phyloP scores from a whole-genome alignment of 2,113 vertebrate genomes.

The Peromyscus maniculatus region DNA sequence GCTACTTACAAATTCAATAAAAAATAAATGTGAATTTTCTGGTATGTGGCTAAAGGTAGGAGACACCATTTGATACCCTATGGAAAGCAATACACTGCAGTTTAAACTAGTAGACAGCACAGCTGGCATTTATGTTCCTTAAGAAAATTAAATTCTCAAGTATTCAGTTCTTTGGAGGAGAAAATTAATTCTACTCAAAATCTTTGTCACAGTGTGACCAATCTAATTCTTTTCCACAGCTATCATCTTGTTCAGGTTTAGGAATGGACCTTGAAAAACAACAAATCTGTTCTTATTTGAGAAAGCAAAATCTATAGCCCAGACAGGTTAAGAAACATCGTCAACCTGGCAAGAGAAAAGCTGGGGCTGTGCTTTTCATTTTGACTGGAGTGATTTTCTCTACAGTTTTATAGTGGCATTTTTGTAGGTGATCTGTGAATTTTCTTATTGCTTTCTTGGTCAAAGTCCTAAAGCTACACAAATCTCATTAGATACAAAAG shows the following conservation, averaged over 20 bases:
- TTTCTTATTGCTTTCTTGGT: constrained; percentile 33
- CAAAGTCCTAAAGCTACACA: constrained; percentile 31
- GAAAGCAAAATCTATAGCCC: constrained; percentile 29
- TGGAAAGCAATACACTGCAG: constrained; percentile 11
- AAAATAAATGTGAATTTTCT: constrained; percentile 60
- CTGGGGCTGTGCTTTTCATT: not conserved
- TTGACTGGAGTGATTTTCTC: constrained; percentile 7
- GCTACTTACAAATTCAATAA: constrained; percentile 38
- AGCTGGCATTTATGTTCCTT: constrained; percentile 54
- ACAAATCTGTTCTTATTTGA: constrained; percentile 35
- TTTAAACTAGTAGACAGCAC: constrained; percentile 44
- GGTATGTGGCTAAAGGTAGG: not conserved
- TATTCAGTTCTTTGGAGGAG: constrained; percentile 27
- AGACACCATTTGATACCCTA: not conserved
- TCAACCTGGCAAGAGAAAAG: not conserved
- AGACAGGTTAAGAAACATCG: not conserved
- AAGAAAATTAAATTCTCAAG: constrained; percentile 55
- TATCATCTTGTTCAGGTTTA: constrained; percentile 31
- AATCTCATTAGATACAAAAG: not conserved
- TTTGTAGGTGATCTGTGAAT: not conserved
- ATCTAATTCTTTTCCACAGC: constrained; percentile 1
- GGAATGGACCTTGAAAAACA: constrained; percentile 22
- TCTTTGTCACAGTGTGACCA: constrained; percentile 27
- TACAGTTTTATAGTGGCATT: not conserved
- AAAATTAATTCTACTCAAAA: constrained; percentile 59